Evolutionary conservation across 2,113 vertebrate species (phyloP).

Genomic region (Barbus barbus): DNA sequence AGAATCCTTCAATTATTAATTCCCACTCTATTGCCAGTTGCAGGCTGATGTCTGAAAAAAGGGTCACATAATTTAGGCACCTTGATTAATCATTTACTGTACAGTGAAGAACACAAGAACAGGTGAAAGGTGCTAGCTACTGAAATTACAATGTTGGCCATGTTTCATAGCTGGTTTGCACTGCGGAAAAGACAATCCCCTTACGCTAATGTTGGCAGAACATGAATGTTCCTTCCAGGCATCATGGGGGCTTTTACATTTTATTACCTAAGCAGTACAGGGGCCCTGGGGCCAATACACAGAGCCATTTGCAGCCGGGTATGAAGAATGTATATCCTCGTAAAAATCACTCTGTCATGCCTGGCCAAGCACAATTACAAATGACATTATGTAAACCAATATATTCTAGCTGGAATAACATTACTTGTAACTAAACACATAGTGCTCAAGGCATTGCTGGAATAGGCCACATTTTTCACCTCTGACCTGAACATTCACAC

Average conservation of each 20-base stretch:
- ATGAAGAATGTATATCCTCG: constrained; percentile 54
- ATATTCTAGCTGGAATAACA: constrained; percentile 53
- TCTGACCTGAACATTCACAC: constrained; percentile 40
- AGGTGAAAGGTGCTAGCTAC: background rate
- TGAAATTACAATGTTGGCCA: constrained; percentile 51
- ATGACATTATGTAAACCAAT: constrained; percentile 60
- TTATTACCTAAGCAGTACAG: constrained; percentile 60
- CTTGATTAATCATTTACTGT: constrained; percentile 32
- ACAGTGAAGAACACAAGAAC: background rate
- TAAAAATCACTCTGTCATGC: constrained; percentile 63
- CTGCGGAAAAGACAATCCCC: constrained; percentile 52
- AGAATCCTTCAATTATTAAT: constrained; percentile 16
- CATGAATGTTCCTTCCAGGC: too few relatives aligned
- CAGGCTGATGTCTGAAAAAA: constrained; percentile 21
- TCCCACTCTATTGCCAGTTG: background rate
- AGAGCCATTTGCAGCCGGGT: constrained; percentile 59
- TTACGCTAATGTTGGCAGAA: too few relatives aligned
- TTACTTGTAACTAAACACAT: constrained; percentile 45
- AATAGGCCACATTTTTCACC: constrained; percentile 35
- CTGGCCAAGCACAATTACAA: constrained; percentile 61
- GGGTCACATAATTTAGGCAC: background rate
- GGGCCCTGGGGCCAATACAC: constrained; percentile 57
- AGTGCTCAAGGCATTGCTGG: constrained; percentile 24
- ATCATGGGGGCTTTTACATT: constrained; percentile 55
- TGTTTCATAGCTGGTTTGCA: constrained; percentile 53